phyloP scores from a whole-genome alignment of 2,888 invertebrate genomes.

The Papilio gigon region DNA sequence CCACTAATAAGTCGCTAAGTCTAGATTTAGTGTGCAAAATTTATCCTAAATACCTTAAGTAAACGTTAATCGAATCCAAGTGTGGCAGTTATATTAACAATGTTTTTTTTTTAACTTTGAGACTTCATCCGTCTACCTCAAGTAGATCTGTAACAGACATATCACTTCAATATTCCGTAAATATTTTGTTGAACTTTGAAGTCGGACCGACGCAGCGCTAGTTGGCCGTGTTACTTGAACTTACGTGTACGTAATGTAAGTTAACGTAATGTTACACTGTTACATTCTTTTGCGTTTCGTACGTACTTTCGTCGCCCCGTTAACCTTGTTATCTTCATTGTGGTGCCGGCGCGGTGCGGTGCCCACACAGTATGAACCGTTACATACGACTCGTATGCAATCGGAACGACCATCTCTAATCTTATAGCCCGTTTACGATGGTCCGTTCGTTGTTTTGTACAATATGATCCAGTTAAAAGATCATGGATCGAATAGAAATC shows the following conservation, averaged over 20 bases:
- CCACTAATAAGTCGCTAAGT: no score
- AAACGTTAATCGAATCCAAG: no score
- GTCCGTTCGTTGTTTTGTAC: constrained; percentile 36
- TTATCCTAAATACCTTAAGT: no score
- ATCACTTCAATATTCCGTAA: not conserved
- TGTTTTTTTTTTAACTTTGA: no score
- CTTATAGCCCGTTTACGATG: constrained; percentile 40
- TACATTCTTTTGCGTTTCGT: constrained; percentile 53
- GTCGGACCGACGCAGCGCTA: constrained; percentile 48
- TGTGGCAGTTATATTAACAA: no score
- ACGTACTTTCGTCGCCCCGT: constrained; percentile 61
- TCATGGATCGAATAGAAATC: constrained; percentile 47
- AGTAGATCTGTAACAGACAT: no score
- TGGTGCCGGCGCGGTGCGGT: constrained; percentile 49
- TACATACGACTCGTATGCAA: constrained; percentile 60
- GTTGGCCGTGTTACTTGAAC: constrained; percentile 44
- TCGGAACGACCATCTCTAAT: constrained; percentile 52
- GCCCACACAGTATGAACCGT: constrained; percentile 59
- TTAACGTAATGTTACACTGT: constrained; percentile 49
- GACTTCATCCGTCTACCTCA: no score
- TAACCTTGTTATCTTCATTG: constrained; percentile 71
- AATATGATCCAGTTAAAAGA: constrained; percentile 41
- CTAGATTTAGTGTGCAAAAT: no score
- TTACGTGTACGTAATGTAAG: constrained; percentile 51
- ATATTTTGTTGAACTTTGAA: not conserved